Conservation (phyloP, 2,797 vertebrate species). For the Oceanodroma leucorhoa region DNA sequence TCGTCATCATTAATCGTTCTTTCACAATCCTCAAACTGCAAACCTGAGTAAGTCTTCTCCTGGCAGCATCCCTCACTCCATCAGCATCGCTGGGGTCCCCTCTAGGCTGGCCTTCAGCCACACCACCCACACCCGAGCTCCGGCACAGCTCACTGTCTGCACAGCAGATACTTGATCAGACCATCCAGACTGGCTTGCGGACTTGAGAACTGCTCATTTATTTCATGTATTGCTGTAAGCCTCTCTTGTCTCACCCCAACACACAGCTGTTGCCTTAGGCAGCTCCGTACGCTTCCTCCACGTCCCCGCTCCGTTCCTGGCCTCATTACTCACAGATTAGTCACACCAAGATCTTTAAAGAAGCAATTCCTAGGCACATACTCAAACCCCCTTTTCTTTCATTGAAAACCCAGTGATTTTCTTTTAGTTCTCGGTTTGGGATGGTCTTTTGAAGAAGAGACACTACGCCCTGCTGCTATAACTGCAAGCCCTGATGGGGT, state of each 20-base stretch:
- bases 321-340: not conserved
- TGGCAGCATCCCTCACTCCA: not conserved
- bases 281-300: rapidly evolving
- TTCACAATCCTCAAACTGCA: not conserved
- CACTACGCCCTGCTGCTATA: not conserved
- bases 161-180: not conserved
- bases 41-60: not conserved
- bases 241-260: not conserved
- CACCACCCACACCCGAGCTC: not conserved
- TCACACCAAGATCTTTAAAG: not conserved
- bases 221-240: rapidly evolving
- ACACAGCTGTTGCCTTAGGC: not conserved
- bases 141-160: not conserved
- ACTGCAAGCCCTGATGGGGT: not conserved
- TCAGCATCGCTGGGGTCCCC: rapidly evolving
- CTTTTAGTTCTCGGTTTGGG: not conserved
- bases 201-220: not conserved
- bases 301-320: not conserved
- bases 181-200: rapidly evolving
- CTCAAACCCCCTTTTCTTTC: not conserved
- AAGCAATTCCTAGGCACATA: rapidly evolving
- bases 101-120: not conserved
- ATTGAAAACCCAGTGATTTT: not conserved
- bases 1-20: not conserved
- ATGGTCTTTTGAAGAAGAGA: not conserved